Evolutionary conservation across 2,113 vertebrate genomes (phyloP).

Genomic region (Larimichthys polyactis): DNA sequence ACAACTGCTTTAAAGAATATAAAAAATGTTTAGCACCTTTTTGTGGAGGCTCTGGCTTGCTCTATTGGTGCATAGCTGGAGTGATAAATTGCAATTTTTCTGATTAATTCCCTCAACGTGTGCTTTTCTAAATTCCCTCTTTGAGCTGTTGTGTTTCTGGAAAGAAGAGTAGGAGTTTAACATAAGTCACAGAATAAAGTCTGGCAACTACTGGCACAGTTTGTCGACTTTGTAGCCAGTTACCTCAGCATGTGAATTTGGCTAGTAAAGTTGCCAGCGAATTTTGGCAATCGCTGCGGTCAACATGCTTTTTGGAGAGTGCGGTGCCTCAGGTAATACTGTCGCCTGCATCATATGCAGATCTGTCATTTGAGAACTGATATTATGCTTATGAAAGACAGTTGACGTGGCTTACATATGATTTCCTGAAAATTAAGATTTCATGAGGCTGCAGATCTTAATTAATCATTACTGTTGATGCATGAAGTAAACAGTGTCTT

Average conservation of each 20-base stretch:
- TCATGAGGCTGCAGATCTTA: slow-evolving; percentile 22
- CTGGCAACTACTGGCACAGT: slow-evolving; percentile 13
- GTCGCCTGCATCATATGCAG: slow-evolving; percentile 22
- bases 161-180: slow-evolving; percentile 16
- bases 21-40: not conserved
- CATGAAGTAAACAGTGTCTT: slow-evolving; percentile 21
- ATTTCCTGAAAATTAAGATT: slow-evolving; percentile 38
- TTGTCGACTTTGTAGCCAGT: slow-evolving; percentile 24
- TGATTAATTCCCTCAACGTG: not conserved
- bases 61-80: not conserved
- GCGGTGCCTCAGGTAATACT: slow-evolving; percentile 20
- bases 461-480: slow-evolving; percentile 9
- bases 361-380: slow-evolving; percentile 8
- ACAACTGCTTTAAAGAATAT: not conserved
- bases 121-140: slow-evolving; percentile 3
- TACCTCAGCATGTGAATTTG: slow-evolving; percentile 47
- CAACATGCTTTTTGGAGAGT: slow-evolving; percentile 21
- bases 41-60: not conserved
- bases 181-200: slow-evolving; percentile 36
- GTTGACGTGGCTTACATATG: slow-evolving; percentile 4
- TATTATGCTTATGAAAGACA: slow-evolving; percentile 15
- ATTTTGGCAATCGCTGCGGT: slow-evolving; percentile 33
- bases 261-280: slow-evolving; percentile 39
- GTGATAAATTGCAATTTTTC: not conserved
- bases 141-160: slow-evolving; percentile 21